Percentiles rank a stretch among this genome's conserved stretches.
phyloP scores from a whole-genome alignment of 1,140 invertebrate genomes.

The Lycorma delicatula region DNA sequence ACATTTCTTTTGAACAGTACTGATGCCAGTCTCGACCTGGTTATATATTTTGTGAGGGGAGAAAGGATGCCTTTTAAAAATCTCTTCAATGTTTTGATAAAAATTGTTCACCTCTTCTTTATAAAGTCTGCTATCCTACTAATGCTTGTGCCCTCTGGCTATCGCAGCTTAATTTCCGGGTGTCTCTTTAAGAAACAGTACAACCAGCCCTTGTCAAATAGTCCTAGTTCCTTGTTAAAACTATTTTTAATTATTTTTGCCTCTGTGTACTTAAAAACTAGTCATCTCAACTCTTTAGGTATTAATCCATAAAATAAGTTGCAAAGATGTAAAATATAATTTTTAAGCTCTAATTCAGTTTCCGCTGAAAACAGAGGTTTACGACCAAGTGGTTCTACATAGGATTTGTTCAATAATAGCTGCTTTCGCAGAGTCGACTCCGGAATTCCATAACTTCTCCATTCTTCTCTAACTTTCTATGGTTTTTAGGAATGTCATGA shows the following conservation, averaged over 20 bases:
- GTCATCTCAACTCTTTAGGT: neutral
- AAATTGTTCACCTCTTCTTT: constrained; percentile 24
- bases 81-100: constrained; percentile 16
- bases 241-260: constrained; percentile 6
- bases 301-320: constrained; percentile 12
- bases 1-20: constrained; percentile 27
- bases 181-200: constrained; percentile 13
- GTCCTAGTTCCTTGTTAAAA: constrained; percentile 3
- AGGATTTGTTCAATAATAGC: too few species aligned
- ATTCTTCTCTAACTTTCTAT: too few species aligned
- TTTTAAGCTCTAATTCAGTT: too few species aligned
- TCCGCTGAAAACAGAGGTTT: too few species aligned
- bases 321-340: too few species aligned
- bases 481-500: too few species aligned
- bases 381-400: too few species aligned
- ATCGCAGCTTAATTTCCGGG: constrained; percentile 9
- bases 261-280: constrained; percentile 5
- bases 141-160: constrained; percentile 17
- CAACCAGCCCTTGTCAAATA: constrained; percentile 14
- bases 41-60: constrained; percentile 26
- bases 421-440: too few species aligned
- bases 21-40: constrained; percentile 31
- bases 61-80: constrained; percentile 16
- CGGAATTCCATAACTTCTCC: too few species aligned
- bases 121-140: constrained; percentile 27